Evolutionary conservation across 2,113 vertebrate species (phyloP), one percentile per base, ranked within the genome.

Genomic region (Cryptomyrus ogoouensis): DNA sequence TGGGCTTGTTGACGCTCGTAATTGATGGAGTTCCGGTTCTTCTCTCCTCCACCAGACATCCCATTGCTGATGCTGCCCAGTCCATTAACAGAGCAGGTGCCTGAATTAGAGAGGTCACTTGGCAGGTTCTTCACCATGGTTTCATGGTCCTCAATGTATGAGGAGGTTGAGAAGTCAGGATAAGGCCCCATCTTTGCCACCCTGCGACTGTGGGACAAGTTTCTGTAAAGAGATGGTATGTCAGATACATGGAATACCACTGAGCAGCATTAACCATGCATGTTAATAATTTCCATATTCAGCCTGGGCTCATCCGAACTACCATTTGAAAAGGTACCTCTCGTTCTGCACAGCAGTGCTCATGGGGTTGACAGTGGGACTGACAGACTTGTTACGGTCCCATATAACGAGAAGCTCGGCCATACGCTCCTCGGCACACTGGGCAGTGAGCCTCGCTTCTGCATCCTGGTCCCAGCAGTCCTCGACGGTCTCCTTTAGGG

Each of bases 391-490:
- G 94, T 98, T 98, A 77, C 98, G 96, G 93, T 99, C 98, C 98
- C 98, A 99, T 90, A 99, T 99, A 95, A 99, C 96, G 92, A 99
- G 97, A 88, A 99, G 97, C 90, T 99, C 98, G 12, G 98, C 98
- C 96, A 99, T 97, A 13, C 98, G 96, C 74, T 99, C 98, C 93
- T 99, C 98, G 1, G 98, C 98, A 91, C 98, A 99, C 93, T 99
- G 98, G 0, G 98, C 98, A 1, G 98, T 99, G 88, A 99, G 96
- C 3, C 98, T 96, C 90, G 98, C 98, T 94, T 99, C 98, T 0
- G 98, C 98, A 80, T 99, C 98, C 94, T 99, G 98, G 94, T 99
- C 98, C 98, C 98, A 99, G 46, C 98, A 99, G 94, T 99, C 98
- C 94, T 99, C 98, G 91, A 99, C 99, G 2, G 98, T 99, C 96